phyloP scores from a whole-genome alignment of 2,797 vertebrate species.

The Alca torda region DNA sequence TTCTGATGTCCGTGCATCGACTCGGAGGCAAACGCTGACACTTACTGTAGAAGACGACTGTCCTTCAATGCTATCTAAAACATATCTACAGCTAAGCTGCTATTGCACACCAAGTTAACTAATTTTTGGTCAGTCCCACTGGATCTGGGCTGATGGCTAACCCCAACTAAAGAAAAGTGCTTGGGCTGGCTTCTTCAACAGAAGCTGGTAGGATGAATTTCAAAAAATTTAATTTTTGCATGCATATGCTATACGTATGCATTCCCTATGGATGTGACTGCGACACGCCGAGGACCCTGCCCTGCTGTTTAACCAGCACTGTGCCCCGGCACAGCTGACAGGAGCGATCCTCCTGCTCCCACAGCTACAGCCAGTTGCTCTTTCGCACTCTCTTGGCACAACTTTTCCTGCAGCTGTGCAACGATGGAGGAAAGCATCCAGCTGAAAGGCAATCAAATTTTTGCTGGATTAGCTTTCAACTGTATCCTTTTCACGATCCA shows the following conservation, averaged over 20 bases:
- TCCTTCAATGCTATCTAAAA: background rate
- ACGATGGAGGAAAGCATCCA: background rate
- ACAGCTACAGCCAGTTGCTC: background rate
- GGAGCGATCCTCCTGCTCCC: background rate
- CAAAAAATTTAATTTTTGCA: background rate
- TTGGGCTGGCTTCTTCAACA: background rate
- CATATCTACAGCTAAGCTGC: background rate
- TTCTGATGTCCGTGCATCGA: rapidly evolving
- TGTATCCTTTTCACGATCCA: background rate
- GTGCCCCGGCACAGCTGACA: background rate
- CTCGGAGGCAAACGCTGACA: background rate
- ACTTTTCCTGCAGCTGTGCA: slow-evolving; percentile 27
- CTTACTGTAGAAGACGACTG: background rate
- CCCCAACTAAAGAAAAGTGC: background rate
- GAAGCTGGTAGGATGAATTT: background rate
- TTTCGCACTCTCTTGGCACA: background rate
- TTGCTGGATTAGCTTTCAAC: slow-evolving; percentile 1
- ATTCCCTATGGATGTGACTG: rapidly evolving
- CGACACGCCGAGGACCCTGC: background rate
- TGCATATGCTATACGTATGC: background rate
- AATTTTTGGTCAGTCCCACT: background rate
- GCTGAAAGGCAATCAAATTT: slow-evolving; percentile 11
- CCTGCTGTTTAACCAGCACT: background rate
- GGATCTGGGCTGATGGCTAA: background rate
- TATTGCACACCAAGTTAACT: background rate